A percentile compares a stretch with the other conserved stretches of the same genome.
These are phyloP conservation scores for Hemichromis elongatus DNA, from an alignment of 2,113 vertebrate genomes.

Conservation along the genomic window DNA sequence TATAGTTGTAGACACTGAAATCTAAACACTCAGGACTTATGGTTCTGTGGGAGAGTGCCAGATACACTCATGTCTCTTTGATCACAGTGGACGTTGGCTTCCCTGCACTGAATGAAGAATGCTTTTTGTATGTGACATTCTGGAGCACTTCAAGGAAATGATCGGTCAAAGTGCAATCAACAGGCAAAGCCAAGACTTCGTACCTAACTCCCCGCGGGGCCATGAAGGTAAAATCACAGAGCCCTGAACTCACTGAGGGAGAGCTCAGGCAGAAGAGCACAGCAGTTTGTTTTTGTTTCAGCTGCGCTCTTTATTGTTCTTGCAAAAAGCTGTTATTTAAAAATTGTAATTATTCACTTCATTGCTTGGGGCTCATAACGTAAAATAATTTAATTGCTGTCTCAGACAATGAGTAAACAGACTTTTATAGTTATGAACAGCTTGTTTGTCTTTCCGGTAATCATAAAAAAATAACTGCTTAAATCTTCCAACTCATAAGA, in stretches of 20 bases:
- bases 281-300: background rate
- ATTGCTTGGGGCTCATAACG: background rate
- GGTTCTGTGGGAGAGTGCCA: slow-evolving; percentile 36
- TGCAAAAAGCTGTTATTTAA: background rate
- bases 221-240: slow-evolving; percentile 53
- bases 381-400: background rate
- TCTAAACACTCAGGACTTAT: slow-evolving; percentile 44
- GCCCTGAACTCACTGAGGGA: background rate
- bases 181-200: slow-evolving; percentile 48
- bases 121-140: slow-evolving; percentile 65
- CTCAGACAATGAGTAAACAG: background rate
- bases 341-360: background rate
- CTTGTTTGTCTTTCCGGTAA: background rate
- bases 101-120: slow-evolving; percentile 52
- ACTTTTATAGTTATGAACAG: background rate
- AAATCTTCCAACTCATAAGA: background rate
- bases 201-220: slow-evolving; percentile 53
- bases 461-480: background rate
- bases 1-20: slow-evolving; percentile 18
- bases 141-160: slow-evolving; percentile 66
- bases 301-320: background rate
- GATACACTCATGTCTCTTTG: slow-evolving; percentile 44
- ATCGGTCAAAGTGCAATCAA: slow-evolving; percentile 72
- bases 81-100: slow-evolving; percentile 7
- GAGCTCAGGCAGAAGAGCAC: background rate